Conservation (phyloP, 2,113 vertebrate species). For the Tor tambroides region DNA sequence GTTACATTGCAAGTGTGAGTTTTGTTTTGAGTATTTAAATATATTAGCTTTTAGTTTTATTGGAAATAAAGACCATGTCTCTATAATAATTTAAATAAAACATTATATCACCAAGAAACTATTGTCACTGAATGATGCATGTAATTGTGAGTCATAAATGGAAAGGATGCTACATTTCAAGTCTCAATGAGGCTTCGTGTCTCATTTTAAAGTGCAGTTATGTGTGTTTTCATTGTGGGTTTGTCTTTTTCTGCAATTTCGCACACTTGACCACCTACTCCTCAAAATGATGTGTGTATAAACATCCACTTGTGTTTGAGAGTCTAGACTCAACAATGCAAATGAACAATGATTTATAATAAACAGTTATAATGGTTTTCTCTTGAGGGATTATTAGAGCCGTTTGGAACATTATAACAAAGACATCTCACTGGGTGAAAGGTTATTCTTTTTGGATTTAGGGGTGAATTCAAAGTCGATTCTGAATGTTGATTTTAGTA, state of each 20-base stretch:
- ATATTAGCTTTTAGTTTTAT: not conserved
- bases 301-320: constrained; percentile 30
- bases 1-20: not conserved
- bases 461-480: not conserved
- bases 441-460: not conserved
- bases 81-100: not conserved
- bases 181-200: not conserved
- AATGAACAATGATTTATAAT: constrained; percentile 19
- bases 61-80: not conserved
- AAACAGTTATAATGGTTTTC: not conserved
- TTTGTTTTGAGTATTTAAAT: not conserved
- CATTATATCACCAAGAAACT: no score
- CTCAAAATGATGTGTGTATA: constrained; percentile 23
- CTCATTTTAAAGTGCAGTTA: not conserved
- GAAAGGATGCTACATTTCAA: not conserved
- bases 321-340: constrained; percentile 21
- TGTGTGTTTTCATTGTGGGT: constrained; percentile 5
- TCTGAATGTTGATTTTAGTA: not conserved
- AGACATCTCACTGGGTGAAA: not conserved
- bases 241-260: constrained; percentile 28
- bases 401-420: not conserved
- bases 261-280: constrained; percentile 32
- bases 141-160: not conserved
- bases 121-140: constrained; percentile 1
- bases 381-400: not conserved